Evolutionary conservation across 2,797 vertebrate genomes (phyloP), one percentile per base, ranked within the genome.

Genomic region (Chelmon rostratus): DNA sequence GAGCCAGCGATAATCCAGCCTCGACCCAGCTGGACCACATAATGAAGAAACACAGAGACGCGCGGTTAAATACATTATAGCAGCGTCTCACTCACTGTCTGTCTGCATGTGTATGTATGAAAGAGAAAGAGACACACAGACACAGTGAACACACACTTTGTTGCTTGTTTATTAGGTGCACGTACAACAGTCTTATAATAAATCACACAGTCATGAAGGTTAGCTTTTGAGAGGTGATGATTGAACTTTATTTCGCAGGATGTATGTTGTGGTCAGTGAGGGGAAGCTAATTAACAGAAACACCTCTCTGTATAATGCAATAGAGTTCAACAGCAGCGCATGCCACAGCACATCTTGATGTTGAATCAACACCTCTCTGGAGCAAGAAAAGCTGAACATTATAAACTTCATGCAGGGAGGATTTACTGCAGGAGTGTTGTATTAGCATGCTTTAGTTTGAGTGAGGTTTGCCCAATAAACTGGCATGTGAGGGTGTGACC

Each of bases 1-100:
- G 3, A 76, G 85, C 78, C 85, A 68, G 73, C 42, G 59, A 63
- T 65, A 72, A 85, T 82, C 54, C 67, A 73, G 86, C 82, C 79
- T 78, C 63, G 68, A 84, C 70, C 52, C 54, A 67, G 72, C 63
- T 80, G 73, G 79, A 79, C 73, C 63, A 3, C 68, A 81, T 65
- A 44, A 40, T 56, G 72, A 74, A 73, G 74, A 75, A 77, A 76
- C 50, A 57, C 53, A 42, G 42, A 83, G 68, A 84, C 33, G 44
- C 69, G 57, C 40, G 70, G 64, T 82, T 84, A 69, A 57, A 81
- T 3, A 19, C 81, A 76, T 68, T 62, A 68, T 37, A 69, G 65
- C 65, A 25, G 23, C 25, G 66, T 72, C 50, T 70, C 58, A 58
- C 62, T 78, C 35, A 9, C 38, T 78, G 63, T 83, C 67, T 84